phyloP scores from a whole-genome alignment of 2,888 invertebrate species.

The Lithophane ornitopus region DNA sequence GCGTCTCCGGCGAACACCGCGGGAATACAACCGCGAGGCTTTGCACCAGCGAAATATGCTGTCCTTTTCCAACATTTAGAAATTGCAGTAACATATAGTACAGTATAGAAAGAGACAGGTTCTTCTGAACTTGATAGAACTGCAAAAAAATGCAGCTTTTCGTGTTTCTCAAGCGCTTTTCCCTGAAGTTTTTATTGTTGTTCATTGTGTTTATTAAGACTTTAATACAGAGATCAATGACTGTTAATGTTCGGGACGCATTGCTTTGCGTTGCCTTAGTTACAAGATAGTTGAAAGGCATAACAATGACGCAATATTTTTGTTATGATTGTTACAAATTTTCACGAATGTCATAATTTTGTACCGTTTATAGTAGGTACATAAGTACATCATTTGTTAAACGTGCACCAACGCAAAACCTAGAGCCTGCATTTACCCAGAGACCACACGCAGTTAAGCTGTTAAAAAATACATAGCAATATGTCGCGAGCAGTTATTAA shows the following conservation, averaged over 20 bases:
- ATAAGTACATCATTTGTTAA: neutral
- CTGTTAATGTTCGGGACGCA: conserved; percentile 14
- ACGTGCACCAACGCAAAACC: too few species aligned
- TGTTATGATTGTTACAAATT: neutral
- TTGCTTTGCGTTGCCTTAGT: conserved; percentile 41
- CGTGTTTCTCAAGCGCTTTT: conserved; percentile 57
- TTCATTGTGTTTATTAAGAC: conserved; percentile 37
- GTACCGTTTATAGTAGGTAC: neutral
- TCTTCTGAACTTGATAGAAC: conserved; percentile 65
- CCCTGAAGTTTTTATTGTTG: conserved; percentile 51
- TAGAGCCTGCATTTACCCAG: neutral
- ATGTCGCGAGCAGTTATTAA: neutral
- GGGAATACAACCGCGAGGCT: conserved; percentile 68
- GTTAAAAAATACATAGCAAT: neutral
- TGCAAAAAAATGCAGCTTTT: conserved; percentile 63
- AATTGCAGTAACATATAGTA: conserved; percentile 34
- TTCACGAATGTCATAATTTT: neutral
- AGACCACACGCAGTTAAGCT: conserved; percentile 14
- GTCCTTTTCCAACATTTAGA: conserved; percentile 65
- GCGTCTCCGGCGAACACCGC: conserved; percentile 77
- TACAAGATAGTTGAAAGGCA: conserved; percentile 17
- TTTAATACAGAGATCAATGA: conserved; percentile 41
- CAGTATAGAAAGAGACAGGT: conserved; percentile 64
- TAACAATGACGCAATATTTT: conserved; percentile 27
- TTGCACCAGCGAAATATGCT: conserved; percentile 64